Percentiles rank a stretch among this genome's conserved stretches.
Evolutionary conservation across 64 coral and sea anemone species (phyloP).

Genomic region (Porites australiensis): DNA sequence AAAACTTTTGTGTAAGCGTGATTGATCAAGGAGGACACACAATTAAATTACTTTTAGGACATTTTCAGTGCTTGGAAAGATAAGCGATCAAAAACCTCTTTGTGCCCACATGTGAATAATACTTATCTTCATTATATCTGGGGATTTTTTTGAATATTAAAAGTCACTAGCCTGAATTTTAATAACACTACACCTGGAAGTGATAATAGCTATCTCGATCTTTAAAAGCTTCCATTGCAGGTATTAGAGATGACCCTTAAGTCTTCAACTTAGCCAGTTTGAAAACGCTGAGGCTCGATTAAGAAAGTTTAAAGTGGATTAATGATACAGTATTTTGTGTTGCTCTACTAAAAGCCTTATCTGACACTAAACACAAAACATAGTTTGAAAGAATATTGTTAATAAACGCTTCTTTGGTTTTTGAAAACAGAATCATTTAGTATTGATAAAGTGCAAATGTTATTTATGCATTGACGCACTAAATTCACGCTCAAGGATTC

Average conservation of each 20-base stretch:
- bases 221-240: not conserved
- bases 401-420: constrained; percentile 15
- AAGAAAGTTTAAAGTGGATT: not conserved
- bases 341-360: not conserved
- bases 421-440: constrained; percentile 16
- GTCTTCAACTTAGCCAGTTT: not conserved
- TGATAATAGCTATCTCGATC: not conserved
- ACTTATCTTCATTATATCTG: constrained; percentile 64
- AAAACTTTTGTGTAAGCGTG: constrained; percentile 18
- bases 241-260: not conserved
- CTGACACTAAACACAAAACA: not conserved
- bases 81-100: constrained; percentile 75
- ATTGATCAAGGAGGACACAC: constrained; percentile 32
- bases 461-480: constrained; percentile 20
- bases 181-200: constrained; percentile 55
- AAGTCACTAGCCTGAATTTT: constrained; percentile 68
- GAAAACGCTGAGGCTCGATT: not conserved
- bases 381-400: not conserved
- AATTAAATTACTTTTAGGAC: constrained; percentile 19
- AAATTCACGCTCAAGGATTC: not conserved
- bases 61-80: constrained; percentile 21
- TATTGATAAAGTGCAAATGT: not conserved
- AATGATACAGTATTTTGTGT: not conserved
- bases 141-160: constrained; percentile 75
- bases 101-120: constrained; percentile 81